Conservation (phyloP, 30 jellyfish, hydroid and myxozoan genomes). For the Hydractinia symbiolongicarpus region DNA sequence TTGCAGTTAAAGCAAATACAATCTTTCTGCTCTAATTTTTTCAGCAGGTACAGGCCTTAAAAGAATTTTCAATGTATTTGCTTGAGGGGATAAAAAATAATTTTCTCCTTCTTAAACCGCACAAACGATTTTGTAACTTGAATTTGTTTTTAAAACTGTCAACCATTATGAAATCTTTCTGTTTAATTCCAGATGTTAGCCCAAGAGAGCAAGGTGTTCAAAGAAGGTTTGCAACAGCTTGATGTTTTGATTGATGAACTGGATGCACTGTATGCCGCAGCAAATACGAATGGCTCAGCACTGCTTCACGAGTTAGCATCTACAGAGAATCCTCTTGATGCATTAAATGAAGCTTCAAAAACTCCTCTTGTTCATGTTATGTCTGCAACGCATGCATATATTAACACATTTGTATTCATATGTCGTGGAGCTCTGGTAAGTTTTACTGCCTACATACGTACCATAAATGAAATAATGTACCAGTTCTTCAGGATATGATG, state of each 20-base stretch:
- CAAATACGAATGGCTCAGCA: conserved; percentile 70
- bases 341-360: conserved; percentile 61
- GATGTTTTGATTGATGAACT: conserved; percentile 65
- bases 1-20: no score
- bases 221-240: conserved; percentile 79
- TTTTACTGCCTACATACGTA: background rate
- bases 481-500: no score
- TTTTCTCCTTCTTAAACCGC: no score
- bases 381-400: conserved; percentile 88
- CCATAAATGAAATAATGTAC: background rate
- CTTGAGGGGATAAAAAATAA: no score
- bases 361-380: conserved; percentile 94
- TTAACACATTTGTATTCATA: conserved; percentile 73
- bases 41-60: no score
- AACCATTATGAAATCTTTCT: no score
- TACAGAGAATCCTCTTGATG: conserved; percentile 74
- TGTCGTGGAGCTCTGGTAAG: conserved; percentile 97
- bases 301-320: conserved; percentile 76
- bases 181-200: conserved; percentile 62
- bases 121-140: no score
- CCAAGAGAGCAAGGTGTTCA: conserved; percentile 79
- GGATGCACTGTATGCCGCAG: conserved; percentile 50
- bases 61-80: no score
- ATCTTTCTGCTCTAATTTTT: no score
- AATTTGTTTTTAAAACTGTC: no score